Evolutionary conservation across 2,113 vertebrate genomes (phyloP).

Genomic region (Vidua macroura): DNA sequence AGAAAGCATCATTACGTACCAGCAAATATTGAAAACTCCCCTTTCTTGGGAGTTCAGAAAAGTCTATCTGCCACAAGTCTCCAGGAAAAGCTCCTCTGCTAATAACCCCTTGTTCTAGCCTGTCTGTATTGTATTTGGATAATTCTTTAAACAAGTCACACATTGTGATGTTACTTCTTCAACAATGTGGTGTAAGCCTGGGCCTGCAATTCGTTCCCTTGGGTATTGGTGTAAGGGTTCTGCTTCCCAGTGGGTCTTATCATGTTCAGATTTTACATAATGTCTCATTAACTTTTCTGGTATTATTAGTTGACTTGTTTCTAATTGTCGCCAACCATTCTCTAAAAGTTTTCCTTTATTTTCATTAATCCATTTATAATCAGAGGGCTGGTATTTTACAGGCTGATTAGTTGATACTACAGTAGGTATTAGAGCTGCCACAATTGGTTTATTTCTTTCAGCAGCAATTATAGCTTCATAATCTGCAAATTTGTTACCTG

Average conservation of each 20-base stretch:
- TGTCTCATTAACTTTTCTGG: background rate
- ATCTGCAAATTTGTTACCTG: too few relatives aligned
- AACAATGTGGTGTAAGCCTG: background rate
- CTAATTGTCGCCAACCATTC: background rate
- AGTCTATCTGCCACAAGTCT: background rate
- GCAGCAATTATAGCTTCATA: too few relatives aligned
- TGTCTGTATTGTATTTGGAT: background rate
- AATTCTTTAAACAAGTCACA: background rate
- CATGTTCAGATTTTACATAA: background rate
- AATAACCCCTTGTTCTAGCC: background rate
- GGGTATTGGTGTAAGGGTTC: too few relatives aligned
- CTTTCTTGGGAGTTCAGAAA: background rate
- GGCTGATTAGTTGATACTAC: background rate
- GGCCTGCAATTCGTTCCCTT: fast-evolving
- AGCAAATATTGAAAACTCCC: too few relatives aligned
- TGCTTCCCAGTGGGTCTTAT: too few relatives aligned
- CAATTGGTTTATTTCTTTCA: too few relatives aligned
- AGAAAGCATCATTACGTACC: too few relatives aligned
- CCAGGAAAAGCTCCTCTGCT: background rate
- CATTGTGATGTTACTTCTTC: background rate
- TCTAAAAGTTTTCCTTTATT: background rate
- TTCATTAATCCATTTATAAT: background rate
- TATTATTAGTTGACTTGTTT: background rate
- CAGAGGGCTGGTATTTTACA: background rate
- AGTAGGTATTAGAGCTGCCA: background rate